Evolutionary conservation across 2,797 vertebrate genomes (phyloP), one percentile per base, ranked within the genome.

Genomic region (Manis javanica): DNA sequence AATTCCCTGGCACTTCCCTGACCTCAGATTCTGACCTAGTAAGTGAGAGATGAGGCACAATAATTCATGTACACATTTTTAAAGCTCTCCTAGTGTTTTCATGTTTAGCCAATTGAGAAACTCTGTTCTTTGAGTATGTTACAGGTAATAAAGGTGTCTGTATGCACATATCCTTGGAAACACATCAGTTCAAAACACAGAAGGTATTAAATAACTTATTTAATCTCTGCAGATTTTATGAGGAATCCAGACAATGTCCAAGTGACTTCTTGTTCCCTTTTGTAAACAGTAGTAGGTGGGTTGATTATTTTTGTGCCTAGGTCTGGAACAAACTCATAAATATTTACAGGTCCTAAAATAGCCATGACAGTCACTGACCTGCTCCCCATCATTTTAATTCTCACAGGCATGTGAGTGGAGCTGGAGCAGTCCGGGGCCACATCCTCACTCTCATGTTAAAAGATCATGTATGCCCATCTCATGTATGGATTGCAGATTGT

Each of bases 111-210:
- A 68, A 10, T 57, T 68, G 15, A 15, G 37, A 59, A 74, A 12
- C 29, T 61, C 34, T 78, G 59, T 68, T 66, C n/a, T 86, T 61
- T 69, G 49, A 72, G n/a, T 71, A 9, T 37, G 24, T 72, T 34
- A 46, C 4, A 46, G 34, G 13, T 85, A 49, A n/a, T 68, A 63
- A 77, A 49, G 37, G 23, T 59, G 34, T 11, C 42, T 53, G 4
- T 78, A 0, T 61, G 13, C 29, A 12, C 69, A 53, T 64, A 31
- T 71, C 64, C 23, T 69, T 37, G 66, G 31, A 72, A 93, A 64
- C 23, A 61, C 46, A 26, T 71, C 55, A 61, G 51, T 79, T 94
- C 61, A 74, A 79, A 87, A 77, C 57, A 59, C 15, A 39, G 74
- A 85, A n/a, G 3, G 21, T 42, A 23, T 74, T 59, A 42, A 59